phyloP scores from a whole-genome alignment of 2,113 vertebrate genomes.

The Triplophysa dalaica region DNA sequence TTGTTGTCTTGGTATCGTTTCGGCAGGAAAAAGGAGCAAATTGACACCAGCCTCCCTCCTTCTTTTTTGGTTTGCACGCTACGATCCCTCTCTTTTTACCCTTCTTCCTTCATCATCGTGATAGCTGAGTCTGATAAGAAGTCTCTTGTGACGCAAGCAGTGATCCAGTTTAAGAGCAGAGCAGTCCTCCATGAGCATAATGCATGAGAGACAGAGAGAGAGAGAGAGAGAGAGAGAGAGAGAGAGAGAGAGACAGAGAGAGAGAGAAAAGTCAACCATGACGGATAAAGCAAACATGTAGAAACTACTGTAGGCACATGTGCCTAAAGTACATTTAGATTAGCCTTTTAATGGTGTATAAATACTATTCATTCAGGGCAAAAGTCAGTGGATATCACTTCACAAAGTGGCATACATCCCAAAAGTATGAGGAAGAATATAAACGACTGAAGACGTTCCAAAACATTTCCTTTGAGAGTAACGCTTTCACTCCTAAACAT shows the following conservation, averaged over 20 bases:
- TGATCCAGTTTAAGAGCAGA: constrained; percentile 25
- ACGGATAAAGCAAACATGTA: constrained; percentile 12
- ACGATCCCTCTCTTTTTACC: constrained; percentile 64
- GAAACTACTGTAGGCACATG: not conserved
- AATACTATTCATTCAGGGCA: too few species aligned
- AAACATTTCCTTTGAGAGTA: not conserved
- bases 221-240: constrained; percentile 10
- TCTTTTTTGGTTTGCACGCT: constrained; percentile 45
- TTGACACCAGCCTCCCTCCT: constrained; percentile 65
- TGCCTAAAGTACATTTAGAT: not conserved
- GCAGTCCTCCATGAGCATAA: constrained; percentile 11
- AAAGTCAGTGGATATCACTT: not conserved
- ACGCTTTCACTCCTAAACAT: not conserved
- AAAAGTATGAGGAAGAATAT: not conserved
- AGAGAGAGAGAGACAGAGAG: constrained; percentile 23
- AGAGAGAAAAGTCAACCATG: not conserved
- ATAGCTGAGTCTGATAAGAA: constrained; percentile 43
- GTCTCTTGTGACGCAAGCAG: constrained; percentile 32
- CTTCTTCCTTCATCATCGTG: constrained; percentile 48
- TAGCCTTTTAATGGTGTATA: too few species aligned
- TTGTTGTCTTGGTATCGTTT: constrained; percentile 63
- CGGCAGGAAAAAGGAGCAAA: constrained; percentile 60
- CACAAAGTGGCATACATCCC: not conserved
- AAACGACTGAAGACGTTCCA: not conserved
- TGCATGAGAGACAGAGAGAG: constrained; percentile 21